Percentiles rank a stretch among this genome's conserved stretches.
Evolutionary conservation across 2,113 vertebrate genomes (phyloP).

Genomic region (Rhynchomys soricoides): DNA sequence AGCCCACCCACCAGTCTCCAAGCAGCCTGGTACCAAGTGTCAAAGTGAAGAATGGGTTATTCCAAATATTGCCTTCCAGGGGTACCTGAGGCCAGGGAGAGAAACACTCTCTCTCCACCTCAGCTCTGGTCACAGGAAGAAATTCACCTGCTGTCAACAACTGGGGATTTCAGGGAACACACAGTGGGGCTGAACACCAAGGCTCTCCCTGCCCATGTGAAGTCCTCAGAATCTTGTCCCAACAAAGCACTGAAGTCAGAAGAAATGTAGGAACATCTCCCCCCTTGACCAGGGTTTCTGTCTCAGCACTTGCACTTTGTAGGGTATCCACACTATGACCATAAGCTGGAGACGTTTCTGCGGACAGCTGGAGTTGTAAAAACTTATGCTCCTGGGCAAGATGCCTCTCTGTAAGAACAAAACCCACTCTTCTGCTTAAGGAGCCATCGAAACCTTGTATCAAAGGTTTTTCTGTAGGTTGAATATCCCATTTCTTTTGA

Average conservation of each 20-base stretch:
- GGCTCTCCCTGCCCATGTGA: neutral
- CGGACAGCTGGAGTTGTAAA: neutral
- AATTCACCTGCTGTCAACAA: neutral
- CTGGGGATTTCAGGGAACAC: neutral
- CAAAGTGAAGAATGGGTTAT: neutral
- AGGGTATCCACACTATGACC: no score
- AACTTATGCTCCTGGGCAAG: neutral
- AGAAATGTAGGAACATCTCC: accelerated
- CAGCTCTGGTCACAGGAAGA: neutral
- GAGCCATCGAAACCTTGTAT: neutral
- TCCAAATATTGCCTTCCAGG: neutral
- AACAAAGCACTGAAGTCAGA: neutral
- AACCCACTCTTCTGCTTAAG: neutral
- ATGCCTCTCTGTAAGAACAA: neutral
- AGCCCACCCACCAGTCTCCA: neutral
- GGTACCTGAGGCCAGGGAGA: neutral
- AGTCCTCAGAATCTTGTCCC: neutral
- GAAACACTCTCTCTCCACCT: neutral
- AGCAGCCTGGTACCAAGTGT: neutral
- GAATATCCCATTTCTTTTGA: neutral
- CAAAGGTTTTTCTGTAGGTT: neutral
- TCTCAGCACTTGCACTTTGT: no score
- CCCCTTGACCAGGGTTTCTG: no score
- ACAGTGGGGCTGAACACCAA: neutral
- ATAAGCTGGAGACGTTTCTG: neutral